Conservation (phyloP, 2,113 vertebrate genomes). For the Anthoscopus minutus region DNA sequence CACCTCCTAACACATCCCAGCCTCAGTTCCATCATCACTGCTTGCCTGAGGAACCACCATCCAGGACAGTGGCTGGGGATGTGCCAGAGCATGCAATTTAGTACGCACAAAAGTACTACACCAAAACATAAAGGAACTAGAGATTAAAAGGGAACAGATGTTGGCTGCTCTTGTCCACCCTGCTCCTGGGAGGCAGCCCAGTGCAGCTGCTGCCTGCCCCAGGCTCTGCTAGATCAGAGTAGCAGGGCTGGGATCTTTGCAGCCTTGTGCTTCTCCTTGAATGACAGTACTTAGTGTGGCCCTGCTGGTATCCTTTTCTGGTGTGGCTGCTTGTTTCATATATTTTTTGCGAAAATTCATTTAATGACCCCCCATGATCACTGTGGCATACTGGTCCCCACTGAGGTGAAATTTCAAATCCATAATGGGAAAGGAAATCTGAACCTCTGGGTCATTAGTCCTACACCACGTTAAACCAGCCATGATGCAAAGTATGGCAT, state of each 20-base stretch:
- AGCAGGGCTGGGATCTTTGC: background rate
- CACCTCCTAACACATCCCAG: background rate
- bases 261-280: background rate
- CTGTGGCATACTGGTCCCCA: background rate
- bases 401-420: background rate
- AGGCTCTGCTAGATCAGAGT: background rate
- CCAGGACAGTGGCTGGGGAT: background rate
- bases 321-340: background rate
- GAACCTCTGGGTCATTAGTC: background rate
- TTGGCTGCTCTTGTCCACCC: conserved; percentile 9
- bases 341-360: background rate
- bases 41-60: background rate
- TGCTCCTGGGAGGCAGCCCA: background rate
- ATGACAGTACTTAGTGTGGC: background rate
- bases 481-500: background rate
- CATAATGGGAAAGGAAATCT: background rate
- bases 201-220: background rate
- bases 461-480: background rate
- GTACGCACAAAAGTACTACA: background rate
- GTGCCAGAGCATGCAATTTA: background rate
- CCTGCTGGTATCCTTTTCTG: background rate
- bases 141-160: conserved; percentile 55
- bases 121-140: conserved; percentile 37
- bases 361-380: background rate
- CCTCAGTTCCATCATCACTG: background rate